phyloP scores from a whole-genome alignment of 35 echinoderm and acorn worm species.

The Eucidaris tribuloides region DNA sequence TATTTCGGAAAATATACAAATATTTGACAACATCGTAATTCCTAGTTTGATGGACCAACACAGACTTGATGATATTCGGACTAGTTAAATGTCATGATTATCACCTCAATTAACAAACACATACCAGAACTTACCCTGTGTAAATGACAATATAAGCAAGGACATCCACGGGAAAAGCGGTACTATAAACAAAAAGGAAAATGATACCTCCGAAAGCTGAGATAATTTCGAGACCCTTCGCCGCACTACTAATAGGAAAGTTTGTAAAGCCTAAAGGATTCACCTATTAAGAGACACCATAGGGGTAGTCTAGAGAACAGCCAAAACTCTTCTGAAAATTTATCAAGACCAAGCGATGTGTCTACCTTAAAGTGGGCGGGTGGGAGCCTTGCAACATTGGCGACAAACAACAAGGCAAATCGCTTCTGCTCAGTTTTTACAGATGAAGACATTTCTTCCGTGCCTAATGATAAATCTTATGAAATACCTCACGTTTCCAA shows the following conservation, averaged over 20 bases:
- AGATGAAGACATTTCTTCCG: background rate
- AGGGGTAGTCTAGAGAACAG: slow-evolving; percentile 27
- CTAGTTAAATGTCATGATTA: slow-evolving; percentile 13
- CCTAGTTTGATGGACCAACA: background rate
- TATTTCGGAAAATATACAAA: slow-evolving; percentile 6
- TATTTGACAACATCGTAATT: background rate
- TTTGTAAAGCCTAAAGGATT: background rate
- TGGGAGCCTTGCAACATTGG: background rate
- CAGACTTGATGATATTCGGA: slow-evolving; percentile 9
- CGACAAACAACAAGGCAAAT: slow-evolving; percentile 32
- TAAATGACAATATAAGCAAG: slow-evolving; percentile 22
- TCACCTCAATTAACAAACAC: slow-evolving; percentile 13
- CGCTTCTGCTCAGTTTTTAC: slow-evolving; percentile 49
- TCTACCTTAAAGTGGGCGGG: background rate
- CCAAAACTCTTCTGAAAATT: slow-evolving; percentile 44
- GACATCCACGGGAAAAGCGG: slow-evolving; percentile 18
- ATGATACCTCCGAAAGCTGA: background rate
- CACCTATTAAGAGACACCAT: slow-evolving; percentile 35
- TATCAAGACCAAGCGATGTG: slow-evolving; percentile 33
- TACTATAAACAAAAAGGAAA: slow-evolving; percentile 21
- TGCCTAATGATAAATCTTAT: slow-evolving; percentile 13
- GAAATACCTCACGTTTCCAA: background rate
- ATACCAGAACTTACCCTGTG: slow-evolving; percentile 58
- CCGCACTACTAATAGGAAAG: background rate
- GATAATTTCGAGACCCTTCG: slow-evolving; percentile 17